Evolutionary conservation across 2,888 invertebrate species (phyloP).

Genomic region (Orthonevra nobilis): DNA sequence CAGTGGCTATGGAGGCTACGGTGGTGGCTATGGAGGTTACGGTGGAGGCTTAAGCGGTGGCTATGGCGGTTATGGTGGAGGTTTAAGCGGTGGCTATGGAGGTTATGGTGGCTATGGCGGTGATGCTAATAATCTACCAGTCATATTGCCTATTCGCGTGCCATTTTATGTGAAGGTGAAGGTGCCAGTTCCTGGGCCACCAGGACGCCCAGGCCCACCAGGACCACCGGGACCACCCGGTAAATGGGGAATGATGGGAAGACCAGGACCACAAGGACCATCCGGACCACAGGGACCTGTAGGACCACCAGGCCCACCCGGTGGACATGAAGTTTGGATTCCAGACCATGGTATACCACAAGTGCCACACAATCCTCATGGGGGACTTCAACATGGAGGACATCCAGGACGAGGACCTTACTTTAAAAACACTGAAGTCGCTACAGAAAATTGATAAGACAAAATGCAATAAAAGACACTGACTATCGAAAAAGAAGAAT

Average conservation of each 20-base stretch:
- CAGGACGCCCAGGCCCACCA: conserved; percentile 76
- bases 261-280: conserved; percentile 29
- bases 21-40: background rate
- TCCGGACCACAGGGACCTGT: conserved; percentile 28
- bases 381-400: background rate
- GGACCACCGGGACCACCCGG: conserved; percentile 15
- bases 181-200: conserved; percentile 85
- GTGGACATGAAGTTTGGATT: conserved; percentile 20
- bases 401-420: conserved; percentile 19
- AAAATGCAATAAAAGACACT: no score
- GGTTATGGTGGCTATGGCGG: background rate
- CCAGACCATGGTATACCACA: conserved; percentile 24
- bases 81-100: background rate
- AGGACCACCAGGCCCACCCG: conserved; percentile 72
- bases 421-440: conserved; percentile 22
- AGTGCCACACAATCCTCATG: conserved; percentile 15
- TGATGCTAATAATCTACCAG: background rate
- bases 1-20: background rate
- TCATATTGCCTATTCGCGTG: background rate
- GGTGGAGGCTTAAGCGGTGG: background rate
- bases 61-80: background rate
- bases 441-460: background rate
- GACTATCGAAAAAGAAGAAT: no score
- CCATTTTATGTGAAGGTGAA: conserved; percentile 4
- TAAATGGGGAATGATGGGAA: conserved; percentile 25